Evolutionary conservation across 2,888 invertebrate genomes (phyloP).

Genomic region (Sinelater perroti): DNA sequence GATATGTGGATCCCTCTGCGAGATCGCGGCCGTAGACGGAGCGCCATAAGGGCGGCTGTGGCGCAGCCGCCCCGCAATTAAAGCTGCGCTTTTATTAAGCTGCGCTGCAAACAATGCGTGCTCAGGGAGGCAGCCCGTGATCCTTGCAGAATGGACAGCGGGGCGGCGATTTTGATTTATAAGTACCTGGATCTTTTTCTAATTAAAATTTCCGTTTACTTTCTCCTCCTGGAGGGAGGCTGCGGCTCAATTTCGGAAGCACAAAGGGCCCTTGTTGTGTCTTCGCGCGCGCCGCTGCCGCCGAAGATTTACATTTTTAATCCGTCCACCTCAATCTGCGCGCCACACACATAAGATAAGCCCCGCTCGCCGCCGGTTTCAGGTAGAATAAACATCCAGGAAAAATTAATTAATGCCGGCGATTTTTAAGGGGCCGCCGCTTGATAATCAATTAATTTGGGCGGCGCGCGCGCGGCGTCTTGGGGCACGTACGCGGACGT

Average conservation of each 20-base stretch:
- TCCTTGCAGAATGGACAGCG: conserved; percentile 54
- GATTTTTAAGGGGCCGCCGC: conserved; percentile 23
- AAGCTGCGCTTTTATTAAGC: conserved; percentile 58
- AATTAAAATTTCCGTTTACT: conserved; percentile 57
- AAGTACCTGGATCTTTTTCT: conserved; percentile 58
- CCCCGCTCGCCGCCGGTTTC: conserved; percentile 18
- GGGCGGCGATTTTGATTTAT: conserved; percentile 53
- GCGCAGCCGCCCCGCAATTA: conserved; percentile 53
- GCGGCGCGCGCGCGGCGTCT: conserved; percentile 16
- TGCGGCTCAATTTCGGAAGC: conserved; percentile 21
- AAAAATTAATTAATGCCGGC: conserved; percentile 29
- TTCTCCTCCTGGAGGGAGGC: conserved; percentile 28
- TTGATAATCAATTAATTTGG: conserved; percentile 35
- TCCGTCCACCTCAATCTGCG: conserved; percentile 23
- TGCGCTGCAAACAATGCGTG: conserved; percentile 57
- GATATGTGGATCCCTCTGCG: conserved; percentile 57
- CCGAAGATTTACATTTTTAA: conserved; percentile 34
- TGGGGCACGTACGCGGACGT: conserved; percentile 31
- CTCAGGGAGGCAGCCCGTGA: conserved; percentile 52
- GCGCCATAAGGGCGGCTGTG: conserved; percentile 45
- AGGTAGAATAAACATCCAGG: conserved; percentile 27
- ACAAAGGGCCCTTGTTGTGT: conserved; percentile 29
- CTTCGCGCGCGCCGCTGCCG: conserved; percentile 22
- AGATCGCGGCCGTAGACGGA: conserved; percentile 48
- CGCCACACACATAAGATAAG: conserved; percentile 25